Evolutionary conservation across 2,113 vertebrate genomes (phyloP).

Genomic region (Hucho hucho): DNA sequence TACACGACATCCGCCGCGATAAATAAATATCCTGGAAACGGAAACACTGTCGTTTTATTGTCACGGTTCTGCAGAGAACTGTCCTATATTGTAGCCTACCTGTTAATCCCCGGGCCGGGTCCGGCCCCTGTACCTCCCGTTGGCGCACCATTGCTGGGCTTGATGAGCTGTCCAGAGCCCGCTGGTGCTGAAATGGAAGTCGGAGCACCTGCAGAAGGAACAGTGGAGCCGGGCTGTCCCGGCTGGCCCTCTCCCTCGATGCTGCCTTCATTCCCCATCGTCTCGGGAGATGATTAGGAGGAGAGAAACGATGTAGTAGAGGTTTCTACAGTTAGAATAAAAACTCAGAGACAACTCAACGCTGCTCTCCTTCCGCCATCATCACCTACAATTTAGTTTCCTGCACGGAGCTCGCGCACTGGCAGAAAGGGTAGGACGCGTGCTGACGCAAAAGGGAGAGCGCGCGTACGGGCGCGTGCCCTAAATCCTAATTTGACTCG

Average conservation of each 20-base stretch:
- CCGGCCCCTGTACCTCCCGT: slow-evolving; percentile 70
- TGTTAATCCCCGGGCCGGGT: slow-evolving; percentile 76
- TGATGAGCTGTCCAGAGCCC: slow-evolving; percentile 80
- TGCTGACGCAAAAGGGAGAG: slow-evolving; percentile 71
- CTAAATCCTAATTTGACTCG: slow-evolving; percentile 10
- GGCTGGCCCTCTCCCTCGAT: slow-evolving; percentile 74
- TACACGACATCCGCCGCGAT: slow-evolving; percentile 6
- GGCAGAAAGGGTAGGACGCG: slow-evolving; percentile 61
- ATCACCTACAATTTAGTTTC: slow-evolving; percentile 78
- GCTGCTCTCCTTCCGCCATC: slow-evolving; percentile 81
- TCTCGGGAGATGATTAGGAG: slow-evolving; percentile 56
- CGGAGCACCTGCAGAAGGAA: slow-evolving; percentile 71
- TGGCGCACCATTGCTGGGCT: slow-evolving; percentile 78
- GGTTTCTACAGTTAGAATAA: slow-evolving; percentile 59
- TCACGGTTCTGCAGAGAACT: slow-evolving; percentile 33
- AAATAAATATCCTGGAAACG: slow-evolving; percentile 33
- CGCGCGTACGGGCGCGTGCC: slow-evolving; percentile 66
- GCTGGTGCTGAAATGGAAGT: slow-evolving; percentile 82
- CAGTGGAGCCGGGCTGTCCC: slow-evolving; percentile 72
- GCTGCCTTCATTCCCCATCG: slow-evolving; percentile 81
- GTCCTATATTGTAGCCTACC: slow-evolving; percentile 55
- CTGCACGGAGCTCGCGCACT: slow-evolving; percentile 75
- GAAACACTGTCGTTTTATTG: slow-evolving; percentile 25
- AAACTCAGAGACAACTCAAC: slow-evolving; percentile 73
- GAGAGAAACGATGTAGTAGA: slow-evolving; percentile 60